Evolutionary conservation across 2,888 invertebrate species (phyloP).

Genomic region (Dasysyrphus tricinctus): DNA sequence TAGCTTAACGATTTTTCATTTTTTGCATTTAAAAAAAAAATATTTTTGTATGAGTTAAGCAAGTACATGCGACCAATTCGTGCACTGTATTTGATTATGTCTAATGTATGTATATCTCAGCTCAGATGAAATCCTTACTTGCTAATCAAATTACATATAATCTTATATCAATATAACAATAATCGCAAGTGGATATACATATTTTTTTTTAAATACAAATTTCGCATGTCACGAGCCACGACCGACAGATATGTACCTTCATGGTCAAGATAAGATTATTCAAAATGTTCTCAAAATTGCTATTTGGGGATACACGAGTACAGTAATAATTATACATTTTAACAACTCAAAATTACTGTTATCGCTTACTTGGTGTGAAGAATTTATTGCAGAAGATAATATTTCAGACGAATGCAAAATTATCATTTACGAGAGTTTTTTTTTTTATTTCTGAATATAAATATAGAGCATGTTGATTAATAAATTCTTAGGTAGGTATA

Average conservation of each 20-base stretch:
- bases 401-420: no score
- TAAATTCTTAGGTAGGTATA: no score
- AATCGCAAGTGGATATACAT: background rate
- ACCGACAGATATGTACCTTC: no score
- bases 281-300: background rate
- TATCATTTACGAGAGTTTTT: no score
- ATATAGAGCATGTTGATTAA: no score
- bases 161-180: constrained; percentile 9
- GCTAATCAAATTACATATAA: constrained; percentile 21
- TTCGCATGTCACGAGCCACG: constrained; percentile 5
- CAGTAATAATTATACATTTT: background rate
- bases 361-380: background rate
- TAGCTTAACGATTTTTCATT: no score
- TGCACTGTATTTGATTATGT: background rate
- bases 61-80: background rate
- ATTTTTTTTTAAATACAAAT: background rate
- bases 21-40: no score
- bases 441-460: no score
- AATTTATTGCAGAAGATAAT: constrained; percentile 6
- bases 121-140: background rate
- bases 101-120: background rate
- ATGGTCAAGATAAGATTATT: constrained; percentile 10
- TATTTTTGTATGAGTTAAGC: no score
- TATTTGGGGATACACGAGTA: background rate
- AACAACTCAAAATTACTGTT: background rate